A percentile compares a stretch with the other conserved stretches of the same genome.
phyloP scores from a whole-genome alignment of 2,888 invertebrate species.

The Psylliodes chrysocephalus region DNA sequence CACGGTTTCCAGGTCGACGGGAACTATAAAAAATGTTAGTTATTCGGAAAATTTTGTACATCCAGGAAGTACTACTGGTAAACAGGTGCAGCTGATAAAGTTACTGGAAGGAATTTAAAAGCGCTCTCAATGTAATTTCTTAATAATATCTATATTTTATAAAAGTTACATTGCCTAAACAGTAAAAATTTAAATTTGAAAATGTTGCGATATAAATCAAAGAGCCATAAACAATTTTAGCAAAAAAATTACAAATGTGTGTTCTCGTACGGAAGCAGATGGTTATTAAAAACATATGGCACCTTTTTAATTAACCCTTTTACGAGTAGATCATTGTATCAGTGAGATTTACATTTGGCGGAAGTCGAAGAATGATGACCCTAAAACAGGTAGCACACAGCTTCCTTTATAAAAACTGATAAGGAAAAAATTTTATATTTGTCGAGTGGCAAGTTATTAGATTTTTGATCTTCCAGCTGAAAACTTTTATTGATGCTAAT shows the following conservation, averaged over 20 bases:
- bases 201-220: too few relatives aligned
- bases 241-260: conserved; percentile 22
- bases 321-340: conserved; percentile 38
- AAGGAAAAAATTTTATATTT: not conserved
- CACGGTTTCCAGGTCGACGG: conserved; percentile 46
- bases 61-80: conserved; percentile 30
- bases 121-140: too few relatives aligned
- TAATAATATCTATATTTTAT: too few relatives aligned
- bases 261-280: conserved; percentile 45
- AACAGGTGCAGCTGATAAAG: conserved; percentile 26
- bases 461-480: too few relatives aligned
- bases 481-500: too few relatives aligned
- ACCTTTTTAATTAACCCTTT: conserved; percentile 46
- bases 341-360: conserved; percentile 7
- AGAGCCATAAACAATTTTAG: too few relatives aligned
- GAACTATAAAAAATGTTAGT: conserved; percentile 30
- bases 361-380: conserved; percentile 17
- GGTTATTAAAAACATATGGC: conserved; percentile 47
- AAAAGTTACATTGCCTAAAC: too few relatives aligned
- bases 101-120: not conserved
- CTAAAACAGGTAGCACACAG: conserved; percentile 3
- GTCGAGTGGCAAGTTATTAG: too few relatives aligned
- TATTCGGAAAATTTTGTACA: conserved; percentile 28
- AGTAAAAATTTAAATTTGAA: too few relatives aligned
- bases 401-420: not conserved